Conservation (phyloP, 2,113 vertebrate genomes). For the Oenanthe melanoleuca region DNA sequence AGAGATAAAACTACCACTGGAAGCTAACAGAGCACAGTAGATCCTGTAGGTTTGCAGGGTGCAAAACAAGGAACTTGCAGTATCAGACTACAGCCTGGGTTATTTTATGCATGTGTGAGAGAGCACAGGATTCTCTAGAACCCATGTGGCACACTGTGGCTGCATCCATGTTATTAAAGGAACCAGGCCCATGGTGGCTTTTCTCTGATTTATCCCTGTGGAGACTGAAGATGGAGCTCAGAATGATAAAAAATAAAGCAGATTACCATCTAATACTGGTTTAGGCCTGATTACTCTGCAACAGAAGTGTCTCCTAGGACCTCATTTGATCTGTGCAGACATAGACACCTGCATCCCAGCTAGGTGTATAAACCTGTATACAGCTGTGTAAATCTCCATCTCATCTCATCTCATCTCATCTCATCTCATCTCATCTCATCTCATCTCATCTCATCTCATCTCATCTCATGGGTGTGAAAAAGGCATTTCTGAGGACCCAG, state of each 20-base stretch:
- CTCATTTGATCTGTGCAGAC: neutral
- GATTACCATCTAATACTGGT: neutral
- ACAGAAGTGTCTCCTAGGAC: neutral
- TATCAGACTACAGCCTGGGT: neutral
- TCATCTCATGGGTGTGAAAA: neutral
- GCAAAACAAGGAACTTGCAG: neutral
- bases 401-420: neutral
- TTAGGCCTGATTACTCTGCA: neutral
- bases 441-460: neutral
- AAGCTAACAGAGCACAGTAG: neutral
- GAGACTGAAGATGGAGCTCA: neutral
- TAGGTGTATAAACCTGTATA: neutral
- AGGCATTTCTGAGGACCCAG: neutral
- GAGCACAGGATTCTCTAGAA: neutral
- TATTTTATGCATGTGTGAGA: neutral
- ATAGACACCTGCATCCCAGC: neutral
- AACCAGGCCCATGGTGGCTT: neutral
- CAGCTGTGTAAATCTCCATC: neutral
- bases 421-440: neutral
- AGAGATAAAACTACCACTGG: conserved; percentile 2
- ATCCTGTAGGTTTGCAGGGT: neutral
- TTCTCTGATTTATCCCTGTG: neutral
- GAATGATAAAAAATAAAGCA: neutral
- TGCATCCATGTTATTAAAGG: rapidly evolving
- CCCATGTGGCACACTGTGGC: rapidly evolving